These are phyloP conservation scores for Bilobella aurantiaca DNA, from an alignment of 1,140 invertebrate genomes.

Conservation along the genomic window DNA sequence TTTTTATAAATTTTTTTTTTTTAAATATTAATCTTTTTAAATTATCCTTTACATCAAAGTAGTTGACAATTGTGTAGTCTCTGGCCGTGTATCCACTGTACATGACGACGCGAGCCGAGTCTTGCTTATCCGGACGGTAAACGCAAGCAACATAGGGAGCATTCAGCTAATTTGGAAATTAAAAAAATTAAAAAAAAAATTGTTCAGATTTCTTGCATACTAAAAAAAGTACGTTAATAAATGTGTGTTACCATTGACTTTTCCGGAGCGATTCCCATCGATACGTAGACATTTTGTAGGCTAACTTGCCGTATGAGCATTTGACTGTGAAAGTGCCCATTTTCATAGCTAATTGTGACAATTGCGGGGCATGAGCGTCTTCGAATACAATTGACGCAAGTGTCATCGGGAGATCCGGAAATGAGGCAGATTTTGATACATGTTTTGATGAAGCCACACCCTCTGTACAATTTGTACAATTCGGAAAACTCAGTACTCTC, in stretches of 20 bases:
- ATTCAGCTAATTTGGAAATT: neutral
- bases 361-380: neutral
- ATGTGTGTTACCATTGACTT: too few relatives aligned
- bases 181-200: slow-evolving; percentile 4
- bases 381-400: neutral
- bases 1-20: neutral
- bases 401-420: neutral
- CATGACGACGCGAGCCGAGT: neutral
- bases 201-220: too few relatives aligned
- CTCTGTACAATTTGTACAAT: neutral
- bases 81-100: neutral
- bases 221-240: too few relatives aligned
- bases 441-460: neutral
- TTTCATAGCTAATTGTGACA: neutral
- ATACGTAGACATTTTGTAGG: neutral
- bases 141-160: neutral
- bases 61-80: neutral
- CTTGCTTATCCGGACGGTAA: neutral
- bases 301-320: neutral
- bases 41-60: neutral
- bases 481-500: neutral
- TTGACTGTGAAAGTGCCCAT: neutral
- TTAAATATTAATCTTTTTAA: neutral
- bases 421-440: neutral
- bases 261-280: too few relatives aligned